Conservation (phyloP, 2,113 vertebrate genomes). For the Clupea harengus region DNA sequence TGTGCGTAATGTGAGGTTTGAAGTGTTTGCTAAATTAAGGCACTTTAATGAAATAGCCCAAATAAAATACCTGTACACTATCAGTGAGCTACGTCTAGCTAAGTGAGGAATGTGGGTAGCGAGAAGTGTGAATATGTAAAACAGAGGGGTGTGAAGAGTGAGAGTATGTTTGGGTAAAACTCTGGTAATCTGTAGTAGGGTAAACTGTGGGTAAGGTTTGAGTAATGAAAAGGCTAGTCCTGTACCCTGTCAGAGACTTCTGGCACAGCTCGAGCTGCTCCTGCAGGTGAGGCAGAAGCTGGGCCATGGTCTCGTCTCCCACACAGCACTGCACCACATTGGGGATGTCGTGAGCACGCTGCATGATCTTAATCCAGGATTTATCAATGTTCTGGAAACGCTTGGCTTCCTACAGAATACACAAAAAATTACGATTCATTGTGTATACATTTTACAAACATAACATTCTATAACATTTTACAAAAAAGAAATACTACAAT, state of each 20-base stretch:
- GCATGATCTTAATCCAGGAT: conserved; percentile 86
- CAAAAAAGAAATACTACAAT: not conserved
- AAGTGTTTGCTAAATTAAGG: not conserved
- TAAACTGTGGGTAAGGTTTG: not conserved
- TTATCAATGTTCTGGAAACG: conserved; percentile 87
- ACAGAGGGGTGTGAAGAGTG: not conserved
- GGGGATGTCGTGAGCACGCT: conserved; percentile 75
- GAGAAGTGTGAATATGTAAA: not conserved
- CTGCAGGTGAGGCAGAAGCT: conserved; percentile 79
- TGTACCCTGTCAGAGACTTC: conserved; percentile 88
- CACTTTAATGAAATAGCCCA: not conserved
- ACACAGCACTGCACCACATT: conserved; percentile 83
- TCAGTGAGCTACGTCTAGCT: not conserved
- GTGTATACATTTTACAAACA: too few relatives aligned
- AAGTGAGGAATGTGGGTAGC: not conserved
- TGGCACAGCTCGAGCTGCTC: conserved; percentile 88
- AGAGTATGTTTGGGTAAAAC: too few relatives aligned
- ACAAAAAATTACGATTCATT: too few relatives aligned
- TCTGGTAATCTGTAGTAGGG: not conserved
- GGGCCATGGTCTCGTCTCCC: conserved; percentile 79
- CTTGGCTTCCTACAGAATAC: conserved; percentile 81
- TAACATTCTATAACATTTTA: too few relatives aligned
- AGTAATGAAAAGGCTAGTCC: not conserved
- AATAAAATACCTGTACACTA: not conserved
- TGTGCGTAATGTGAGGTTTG: too few relatives aligned